These are phyloP conservation scores for Plectropomus leopardus DNA, from an alignment of 2,113 vertebrate species.

Conservation along the genomic window DNA sequence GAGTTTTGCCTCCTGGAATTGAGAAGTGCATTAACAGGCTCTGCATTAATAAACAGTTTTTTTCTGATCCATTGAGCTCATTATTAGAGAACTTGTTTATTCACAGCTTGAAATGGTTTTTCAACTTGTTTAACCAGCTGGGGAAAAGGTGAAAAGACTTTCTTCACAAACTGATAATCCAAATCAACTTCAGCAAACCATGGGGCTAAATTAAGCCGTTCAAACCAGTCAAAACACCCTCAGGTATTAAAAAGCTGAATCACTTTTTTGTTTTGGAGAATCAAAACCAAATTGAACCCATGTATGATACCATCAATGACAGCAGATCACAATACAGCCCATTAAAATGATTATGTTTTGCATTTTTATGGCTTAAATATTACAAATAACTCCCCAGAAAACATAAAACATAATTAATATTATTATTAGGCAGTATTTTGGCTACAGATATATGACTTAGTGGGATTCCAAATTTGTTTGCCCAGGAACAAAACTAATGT, in stretches of 20 bases:
- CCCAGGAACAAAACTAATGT: neutral
- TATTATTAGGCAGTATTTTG: neutral
- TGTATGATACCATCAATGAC: neutral
- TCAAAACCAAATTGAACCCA: constrained; percentile 13
- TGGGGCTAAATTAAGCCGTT: constrained; percentile 13
- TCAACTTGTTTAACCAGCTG: neutral
- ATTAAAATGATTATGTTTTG: neutral
- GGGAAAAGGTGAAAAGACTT: neutral
- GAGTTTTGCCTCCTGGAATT: neutral
- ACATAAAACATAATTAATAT: neutral
- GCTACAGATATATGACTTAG: neutral
- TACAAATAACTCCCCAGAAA: neutral
- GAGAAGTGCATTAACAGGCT: neutral
- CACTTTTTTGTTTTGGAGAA: constrained; percentile 26
- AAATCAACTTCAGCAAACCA: constrained; percentile 32
- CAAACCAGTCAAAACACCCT: constrained; percentile 15
- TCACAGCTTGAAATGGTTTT: constrained; percentile 8
- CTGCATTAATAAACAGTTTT: neutral
- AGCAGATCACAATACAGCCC: neutral
- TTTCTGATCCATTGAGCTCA: neutral
- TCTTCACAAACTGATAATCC: constrained; percentile 5
- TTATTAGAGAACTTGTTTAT: neutral
- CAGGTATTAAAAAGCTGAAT: constrained; percentile 7
- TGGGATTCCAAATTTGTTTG: neutral
- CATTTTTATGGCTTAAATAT: neutral